Conservation (phyloP, 2,797 vertebrate species). For the Pterois miles region DNA sequence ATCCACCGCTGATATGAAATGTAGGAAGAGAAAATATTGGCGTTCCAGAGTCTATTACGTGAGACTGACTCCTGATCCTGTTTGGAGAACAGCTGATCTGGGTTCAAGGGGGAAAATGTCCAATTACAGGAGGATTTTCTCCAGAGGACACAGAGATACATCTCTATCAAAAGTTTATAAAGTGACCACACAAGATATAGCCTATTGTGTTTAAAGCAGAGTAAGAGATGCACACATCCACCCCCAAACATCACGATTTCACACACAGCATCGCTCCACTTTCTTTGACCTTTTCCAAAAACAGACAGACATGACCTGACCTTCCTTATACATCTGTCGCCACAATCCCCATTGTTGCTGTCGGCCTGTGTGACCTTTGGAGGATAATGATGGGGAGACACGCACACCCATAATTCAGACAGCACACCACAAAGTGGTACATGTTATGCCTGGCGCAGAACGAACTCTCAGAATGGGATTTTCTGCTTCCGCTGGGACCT, state of each 20-base stretch:
- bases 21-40: background rate
- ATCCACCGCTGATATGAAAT: slow-evolving; percentile 10
- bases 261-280: background rate
- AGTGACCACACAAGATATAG: background rate
- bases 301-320: slow-evolving; percentile 29
- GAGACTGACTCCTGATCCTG: background rate
- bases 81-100: background rate
- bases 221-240: background rate
- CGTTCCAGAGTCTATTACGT: background rate
- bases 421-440: slow-evolving; percentile 1
- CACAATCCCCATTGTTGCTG: slow-evolving; percentile 15
- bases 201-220: background rate
- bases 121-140: slow-evolving; percentile 15
- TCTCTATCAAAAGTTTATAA: background rate
- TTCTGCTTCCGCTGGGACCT: slow-evolving; percentile 28
- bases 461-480: slow-evolving; percentile 37
- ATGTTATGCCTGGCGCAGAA: background rate
- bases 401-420: background rate
- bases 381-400: slow-evolving; percentile 37
- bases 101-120: background rate
- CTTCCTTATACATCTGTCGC: slow-evolving; percentile 43
- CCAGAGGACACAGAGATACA: background rate
- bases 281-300: slow-evolving; percentile 46
- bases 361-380: slow-evolving; percentile 43
- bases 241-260: background rate